Evolutionary conservation across 2,797 vertebrate species (phyloP), one percentile per base, ranked within the genome.

Genomic region (Lacerta agilis): DNA sequence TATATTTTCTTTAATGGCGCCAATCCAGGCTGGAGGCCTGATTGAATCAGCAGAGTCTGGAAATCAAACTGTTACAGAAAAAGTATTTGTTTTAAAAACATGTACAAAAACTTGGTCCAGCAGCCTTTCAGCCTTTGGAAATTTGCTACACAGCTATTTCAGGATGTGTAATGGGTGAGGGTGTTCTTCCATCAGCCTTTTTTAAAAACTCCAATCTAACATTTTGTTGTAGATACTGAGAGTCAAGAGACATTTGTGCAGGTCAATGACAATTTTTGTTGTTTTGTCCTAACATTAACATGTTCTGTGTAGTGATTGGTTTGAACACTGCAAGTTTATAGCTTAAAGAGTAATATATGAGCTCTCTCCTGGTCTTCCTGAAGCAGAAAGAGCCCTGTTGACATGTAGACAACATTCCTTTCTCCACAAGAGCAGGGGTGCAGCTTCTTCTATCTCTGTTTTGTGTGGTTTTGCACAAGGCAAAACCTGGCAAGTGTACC

Each of bases 1-100:
- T 55, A 61, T 41, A 69, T 81, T 87, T 61, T 18, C 13, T 86
- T 87, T 81, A 81, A 73, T 87, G 58, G 79, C 5, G 49, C 49
- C 55, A 81, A 25, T n/a, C 69, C 71, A 79, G 41, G 36, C 36
- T 64, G 17, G 18, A 80, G 55, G 8, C 27, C 49, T 86, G 49
- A 41, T 38, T 87, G 45, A 76, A 85, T 85, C 55, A 41, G 55
- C 38, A 36, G 36, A 72, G 69, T 80, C 78, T 43, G 10, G 49
- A 64, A 72, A 81, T 43, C 78, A 81, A 13, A 5, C 49, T 81
- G 58, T 72, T 79, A 73, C 72, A 33, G 27, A 8, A 61, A 73
- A 80, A 5, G 5, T 73, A 41, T 18, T 64, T 80, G 55, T 86
- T 71, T 86, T 13, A 13, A 36, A 58, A 71, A 38, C 3, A 43